Base-by-base conservation (phyloP, 2,888 invertebrate species). In the Andrena praecox region DNA sequence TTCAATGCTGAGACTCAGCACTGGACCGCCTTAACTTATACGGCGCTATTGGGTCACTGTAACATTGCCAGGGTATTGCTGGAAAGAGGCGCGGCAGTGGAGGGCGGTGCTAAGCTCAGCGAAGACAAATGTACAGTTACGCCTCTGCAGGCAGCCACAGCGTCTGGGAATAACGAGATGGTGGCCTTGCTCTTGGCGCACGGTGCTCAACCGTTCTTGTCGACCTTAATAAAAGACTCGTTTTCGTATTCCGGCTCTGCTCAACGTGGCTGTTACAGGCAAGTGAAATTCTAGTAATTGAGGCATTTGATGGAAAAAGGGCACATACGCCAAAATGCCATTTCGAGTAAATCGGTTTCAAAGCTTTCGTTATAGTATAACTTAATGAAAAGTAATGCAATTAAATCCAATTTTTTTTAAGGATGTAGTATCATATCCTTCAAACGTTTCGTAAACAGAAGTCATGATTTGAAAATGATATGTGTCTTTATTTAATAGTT, bases 1-100 rank as follows among this genome's bases (percentile, higher is more conserved):
- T 92, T 91, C 70, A 93, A 93, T 81, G 94, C 96, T 70, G 97
- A 97, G 91, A 96, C 96, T 0, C 97, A 97, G 87, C 96, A 97
- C 90, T 98, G 98, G 98, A 98, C 98, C 0, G 98, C 98, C 0
- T 94, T 98, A 20, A 98, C 98, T 50, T 98, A 98, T 94, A 97
- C 98, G 0, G 96, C 96, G 8, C 95, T 96, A 69, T 95, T 97
- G 75, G 95, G 95, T 56, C 94, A 95, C 86, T 93, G 94, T 68
- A 91, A 94, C 60, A 95, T 95, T 63, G 95, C 95, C 0, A 94
- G 95, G 86, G 95, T 97, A 73, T 94, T 98, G 31, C 94, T 98
- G 75, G 97, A 97, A 80, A 95, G 97, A 27, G 97, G 98, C 0
- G 98, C 98, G 0, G 95, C 96, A 68, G 97, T 97, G 0, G 98